Evolutionary conservation across 2,888 invertebrate genomes (phyloP), one percentile per base, ranked within the genome.

Genomic region (Acanthacorydalis orientalis): DNA sequence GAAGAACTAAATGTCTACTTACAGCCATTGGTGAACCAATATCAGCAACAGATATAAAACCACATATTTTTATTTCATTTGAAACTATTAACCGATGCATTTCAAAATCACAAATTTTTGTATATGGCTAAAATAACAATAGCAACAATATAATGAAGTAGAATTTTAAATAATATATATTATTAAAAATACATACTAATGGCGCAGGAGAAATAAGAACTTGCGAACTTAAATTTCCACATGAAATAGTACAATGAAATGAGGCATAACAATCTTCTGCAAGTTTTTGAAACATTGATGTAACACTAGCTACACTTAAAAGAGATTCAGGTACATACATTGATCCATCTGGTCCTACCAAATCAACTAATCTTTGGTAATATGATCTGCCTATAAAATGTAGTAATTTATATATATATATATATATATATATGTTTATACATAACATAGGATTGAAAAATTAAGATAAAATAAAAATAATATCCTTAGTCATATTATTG

Each of bases 1-100:
- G 90, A 53, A 95, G 72, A 7, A 96, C 78, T 51, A 95, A 71
- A 65, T 96, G 95, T 37, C 92, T 77, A 51, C 92, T 92, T 51
- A 91, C 72, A 2, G 89, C 86, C 60, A 90, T 88, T 2, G 95
- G 95, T 49, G 91, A 93, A 33, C 86, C 86, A 46, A 93, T 78
- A 60, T 95, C 93, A 3, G 80, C 77, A 8, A 90, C 78, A n/a
- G 83, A 77, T 45, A 96, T 67, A 60, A 91, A 95, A 0, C 95
- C 95, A 59, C 88, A 79, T 14, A 95, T 78, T 60, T 86, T 83
- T 47, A 95, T 72, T 45, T 78, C 76, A 49, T 78, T 80, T 1
- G 84, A 77, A 46, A 91, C 69, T 51, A 73, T 75, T 61, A 67
- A 74, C 49, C 68, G 76, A 51, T 66, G 72, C 50, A 62, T 69